phyloP scores from a whole-genome alignment of 1,140 invertebrate species.

The Magallana angulata region DNA sequence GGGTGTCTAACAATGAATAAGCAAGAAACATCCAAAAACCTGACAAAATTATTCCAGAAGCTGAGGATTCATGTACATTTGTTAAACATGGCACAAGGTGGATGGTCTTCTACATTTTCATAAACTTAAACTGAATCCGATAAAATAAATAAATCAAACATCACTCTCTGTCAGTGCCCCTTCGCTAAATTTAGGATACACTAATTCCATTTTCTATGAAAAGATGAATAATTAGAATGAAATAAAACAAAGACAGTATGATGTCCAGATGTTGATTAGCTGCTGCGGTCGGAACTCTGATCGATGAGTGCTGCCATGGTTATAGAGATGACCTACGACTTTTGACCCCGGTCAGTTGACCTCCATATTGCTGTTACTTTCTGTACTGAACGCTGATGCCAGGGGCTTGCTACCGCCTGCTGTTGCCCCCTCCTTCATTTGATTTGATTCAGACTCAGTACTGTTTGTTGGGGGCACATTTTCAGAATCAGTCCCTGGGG shows the following conservation, averaged over 20 bases:
- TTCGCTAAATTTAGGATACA: too few species aligned
- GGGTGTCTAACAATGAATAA: too few species aligned
- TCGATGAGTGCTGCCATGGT: neutral
- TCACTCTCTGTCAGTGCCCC: too few species aligned
- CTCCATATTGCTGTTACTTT: constrained; percentile 56
- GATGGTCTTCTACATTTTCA: too few species aligned
- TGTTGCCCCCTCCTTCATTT: constrained; percentile 56
- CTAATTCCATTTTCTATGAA: too few species aligned
- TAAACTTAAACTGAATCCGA: too few species aligned
- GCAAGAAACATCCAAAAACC: too few species aligned
- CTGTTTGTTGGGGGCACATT: constrained; percentile 69
- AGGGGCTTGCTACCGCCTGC: constrained; percentile 36
- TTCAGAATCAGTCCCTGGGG: constrained; percentile 61
- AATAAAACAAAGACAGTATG: neutral
- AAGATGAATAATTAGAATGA: too few species aligned
- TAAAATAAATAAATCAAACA: too few species aligned
- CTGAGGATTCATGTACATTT: too few species aligned
- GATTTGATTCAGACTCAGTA: constrained; percentile 72
- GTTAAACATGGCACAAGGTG: too few species aligned
- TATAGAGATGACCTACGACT: constrained; percentile 13
- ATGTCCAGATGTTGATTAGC: neutral
- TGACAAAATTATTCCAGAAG: too few species aligned
- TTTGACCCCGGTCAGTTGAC: constrained; percentile 8
- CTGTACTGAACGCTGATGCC: constrained; percentile 41
- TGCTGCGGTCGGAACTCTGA: neutral